Evolutionary conservation across 1,140 invertebrate species (phyloP), one percentile per base, ranked within the genome.

Genomic region (Vanessa tameamea): DNA sequence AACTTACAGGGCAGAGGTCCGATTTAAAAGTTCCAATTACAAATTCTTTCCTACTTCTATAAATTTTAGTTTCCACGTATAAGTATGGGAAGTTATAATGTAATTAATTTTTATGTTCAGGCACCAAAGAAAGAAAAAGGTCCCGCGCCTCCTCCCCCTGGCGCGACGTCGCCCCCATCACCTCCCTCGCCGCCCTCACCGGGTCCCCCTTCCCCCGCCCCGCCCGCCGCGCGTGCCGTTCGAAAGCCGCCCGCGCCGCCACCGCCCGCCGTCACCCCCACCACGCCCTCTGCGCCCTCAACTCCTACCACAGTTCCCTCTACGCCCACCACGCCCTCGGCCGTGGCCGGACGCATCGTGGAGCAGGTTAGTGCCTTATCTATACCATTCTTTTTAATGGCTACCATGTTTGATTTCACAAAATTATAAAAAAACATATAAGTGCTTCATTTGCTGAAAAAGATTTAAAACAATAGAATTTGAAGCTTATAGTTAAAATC

Each of bases 81-180:
- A n/a, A n/a, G n/a, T 20, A 20, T 20, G 20, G 20, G 20, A 20
- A 20, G 20, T 20, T 20, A 20, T 20, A 20, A 0, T 20, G 20
- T 20, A 20, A 20, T 23, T 20, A n/a, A 47, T 48, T 55, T 59
- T 53, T 55, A 7, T 64, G 50, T 43, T 12, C 77, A 95, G 94
- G 92, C 92, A 73, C 92, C 94, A 67, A 95, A 95, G 89, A 95
- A 95, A 87, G 95, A 96, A 77, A 96, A 96, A 86, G 95, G 96
- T 57, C 95, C 95, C 68, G 96, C 96, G 57, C 96, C 95, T 3
- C 93, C 94, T 43, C 95, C 95, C 64, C 95, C 95, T 26, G 86
- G 89, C 94, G 94, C 66, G 89, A 88, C 69, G 66, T 75, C 64
- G 57, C 69, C 64, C 80, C 72, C 73, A 37, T 67, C 81, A 43